Evolutionary conservation across 2,797 vertebrate species (phyloP).

Genomic region (Sebastolobus alascanus): DNA sequence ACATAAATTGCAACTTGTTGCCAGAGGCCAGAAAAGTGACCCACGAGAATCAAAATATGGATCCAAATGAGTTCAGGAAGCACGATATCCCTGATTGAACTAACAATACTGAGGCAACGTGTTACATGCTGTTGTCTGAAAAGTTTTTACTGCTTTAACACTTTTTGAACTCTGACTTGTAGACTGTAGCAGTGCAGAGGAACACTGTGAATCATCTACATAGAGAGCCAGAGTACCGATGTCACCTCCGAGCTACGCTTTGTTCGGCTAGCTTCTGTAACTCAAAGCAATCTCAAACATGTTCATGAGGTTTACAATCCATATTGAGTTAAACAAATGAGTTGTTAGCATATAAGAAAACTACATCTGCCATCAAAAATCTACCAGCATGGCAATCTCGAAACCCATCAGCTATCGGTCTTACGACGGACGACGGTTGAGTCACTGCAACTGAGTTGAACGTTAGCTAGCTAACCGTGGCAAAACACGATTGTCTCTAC

Average conservation of each 20-base stretch:
- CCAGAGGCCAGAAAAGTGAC: constrained; percentile 32
- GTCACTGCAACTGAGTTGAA: no score
- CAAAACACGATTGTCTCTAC: no score
- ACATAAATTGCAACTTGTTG: constrained; percentile 33
- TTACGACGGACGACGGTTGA: no score
- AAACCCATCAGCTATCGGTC: neutral
- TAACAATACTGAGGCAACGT: neutral
- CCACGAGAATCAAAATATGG: neutral
- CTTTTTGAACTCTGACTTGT: neutral
- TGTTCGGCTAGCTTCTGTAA: neutral
- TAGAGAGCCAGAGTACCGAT: neutral
- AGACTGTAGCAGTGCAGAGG: neutral
- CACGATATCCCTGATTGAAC: neutral
- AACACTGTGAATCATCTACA: neutral
- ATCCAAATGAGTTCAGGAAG: constrained; percentile 17
- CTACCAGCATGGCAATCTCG: neutral
- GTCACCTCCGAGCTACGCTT: neutral
- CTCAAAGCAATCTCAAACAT: neutral
- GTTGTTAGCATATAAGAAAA: neutral
- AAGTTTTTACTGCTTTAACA: neutral
- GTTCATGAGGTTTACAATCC: no score
- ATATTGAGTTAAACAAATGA: neutral
- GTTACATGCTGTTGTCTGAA: neutral
- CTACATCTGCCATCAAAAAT: neutral
- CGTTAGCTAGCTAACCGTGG: no score